These are phyloP conservation scores for Sebastes steindachneri DNA, from an alignment of 2,797 vertebrate genomes.

Conservation along the genomic window DNA sequence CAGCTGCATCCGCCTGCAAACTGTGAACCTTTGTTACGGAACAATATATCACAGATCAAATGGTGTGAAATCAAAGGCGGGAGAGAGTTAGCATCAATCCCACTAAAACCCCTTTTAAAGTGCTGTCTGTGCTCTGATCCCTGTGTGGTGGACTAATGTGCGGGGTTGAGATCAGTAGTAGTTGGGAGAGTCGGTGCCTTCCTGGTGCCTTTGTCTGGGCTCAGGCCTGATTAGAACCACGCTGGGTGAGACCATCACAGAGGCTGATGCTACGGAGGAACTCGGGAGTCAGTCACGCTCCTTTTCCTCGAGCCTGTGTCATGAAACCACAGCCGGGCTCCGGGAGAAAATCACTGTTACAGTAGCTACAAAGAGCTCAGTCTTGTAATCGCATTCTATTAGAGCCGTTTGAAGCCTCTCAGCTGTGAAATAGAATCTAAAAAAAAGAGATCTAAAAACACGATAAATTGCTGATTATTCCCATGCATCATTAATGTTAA, in stretches of 20 bases:
- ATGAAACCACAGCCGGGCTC: constrained; percentile 25
- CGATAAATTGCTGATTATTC: constrained; percentile 83
- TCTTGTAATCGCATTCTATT: constrained; percentile 75
- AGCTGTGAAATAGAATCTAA: constrained; percentile 76
- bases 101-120: constrained; percentile 76
- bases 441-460: constrained; percentile 76
- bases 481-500: constrained; percentile 85
- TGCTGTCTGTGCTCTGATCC: constrained; percentile 79
- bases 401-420: constrained; percentile 76
- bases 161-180: constrained; percentile 64
- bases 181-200: constrained; percentile 78
- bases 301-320: constrained; percentile 23
- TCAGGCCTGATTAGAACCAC: constrained; percentile 77
- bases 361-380: constrained; percentile 59
- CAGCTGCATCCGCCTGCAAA: constrained; percentile 89
- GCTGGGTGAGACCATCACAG: constrained; percentile 67
- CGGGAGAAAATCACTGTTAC: constrained; percentile 20
- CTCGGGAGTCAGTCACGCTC: constrained; percentile 1
- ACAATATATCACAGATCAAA: constrained; percentile 86
- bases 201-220: constrained; percentile 80
- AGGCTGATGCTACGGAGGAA: constrained; percentile 27
- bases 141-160: constrained; percentile 67
- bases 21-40: constrained; percentile 82
- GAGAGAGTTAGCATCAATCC: constrained; percentile 82
- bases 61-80: constrained; percentile 81